Conservation (phyloP, 2,888 invertebrate genomes). For the Coremacera marginata region DNA sequence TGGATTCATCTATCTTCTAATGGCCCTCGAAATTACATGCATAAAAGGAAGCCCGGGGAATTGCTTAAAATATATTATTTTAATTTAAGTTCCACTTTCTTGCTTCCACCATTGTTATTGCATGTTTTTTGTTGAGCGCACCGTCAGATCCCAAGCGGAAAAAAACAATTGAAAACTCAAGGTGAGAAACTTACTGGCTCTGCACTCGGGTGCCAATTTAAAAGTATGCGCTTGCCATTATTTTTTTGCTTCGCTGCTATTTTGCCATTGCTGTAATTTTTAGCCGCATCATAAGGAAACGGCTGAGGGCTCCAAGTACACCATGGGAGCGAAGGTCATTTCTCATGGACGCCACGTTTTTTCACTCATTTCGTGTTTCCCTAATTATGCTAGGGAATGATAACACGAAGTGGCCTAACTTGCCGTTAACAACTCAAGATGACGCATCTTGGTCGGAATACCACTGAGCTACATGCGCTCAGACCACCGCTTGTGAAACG, state of each 20-base stretch:
- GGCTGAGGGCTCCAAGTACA: background rate
- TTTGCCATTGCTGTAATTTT: too few relatives aligned
- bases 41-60: background rate
- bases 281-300: background rate
- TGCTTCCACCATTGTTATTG: background rate
- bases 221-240: background rate
- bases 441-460: background rate
- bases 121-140: background rate
- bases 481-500: background rate
- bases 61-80: background rate
- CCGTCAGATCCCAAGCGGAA: background rate
- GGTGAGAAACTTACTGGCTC: background rate
- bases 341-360: background rate
- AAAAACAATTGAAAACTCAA: background rate
- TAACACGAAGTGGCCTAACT: background rate
- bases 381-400: slow-evolving; percentile 19
- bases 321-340: background rate
- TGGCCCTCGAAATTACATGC: background rate
- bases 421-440: background rate
- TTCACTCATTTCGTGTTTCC: background rate
- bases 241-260: too few relatives aligned
- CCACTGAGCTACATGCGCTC: background rate
- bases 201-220: background rate
- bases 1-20: background rate
- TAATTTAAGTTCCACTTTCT: background rate